Base-by-base conservation (phyloP, 2,797 vertebrate species). In the Chromobotia macracanthus region DNA sequence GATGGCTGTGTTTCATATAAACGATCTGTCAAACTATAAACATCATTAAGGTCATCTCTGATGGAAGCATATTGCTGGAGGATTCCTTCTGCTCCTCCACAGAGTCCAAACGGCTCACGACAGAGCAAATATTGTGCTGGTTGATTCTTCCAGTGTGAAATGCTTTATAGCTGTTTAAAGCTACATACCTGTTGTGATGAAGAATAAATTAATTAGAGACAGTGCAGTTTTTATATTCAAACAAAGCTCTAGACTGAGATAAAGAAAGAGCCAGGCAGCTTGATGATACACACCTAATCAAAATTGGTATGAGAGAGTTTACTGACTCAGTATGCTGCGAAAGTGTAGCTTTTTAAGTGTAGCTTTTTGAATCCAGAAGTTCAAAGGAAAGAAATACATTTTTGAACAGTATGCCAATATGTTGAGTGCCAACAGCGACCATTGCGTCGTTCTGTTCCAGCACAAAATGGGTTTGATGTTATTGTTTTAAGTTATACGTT, bases 241-340 rank as follows among this genome's bases (percentile, higher is more conserved):
- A 84, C 76, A 82, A 80, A 80, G 70, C 64, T 44, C 63, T 56
- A 66, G 41, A 84, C 56, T 7, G 48, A 82, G 77, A 84, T 82
- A 82, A 82, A 84, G 69, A 55, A 69, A 65, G 16, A 21, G 79
- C 66, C 38, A 65, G 72, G 73, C 74, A 74, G 82, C 58, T 69
- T 23, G 72, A 82, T 82, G 78, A 84, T 80, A 79, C 38, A 44
- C n/a, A 46, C n/a, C 64, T 82, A 72, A 86, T 84, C 75, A 82
- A 86, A 79, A 86, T 86, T 71, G 56, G 77, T 84, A 84, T 86
- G 19, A 79, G 77, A 13, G 55, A 61, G 31, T 72, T 58, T 56
- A n/a, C 60, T 68, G n/a, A 28, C 67, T 82, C 77, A 56, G 44
- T 31, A 31, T 31, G 67, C 61, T 77, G 51, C 75, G 31, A 31